phyloP scores from a whole-genome alignment of 1,140 invertebrate species.

The Galendromus occidentalis region DNA sequence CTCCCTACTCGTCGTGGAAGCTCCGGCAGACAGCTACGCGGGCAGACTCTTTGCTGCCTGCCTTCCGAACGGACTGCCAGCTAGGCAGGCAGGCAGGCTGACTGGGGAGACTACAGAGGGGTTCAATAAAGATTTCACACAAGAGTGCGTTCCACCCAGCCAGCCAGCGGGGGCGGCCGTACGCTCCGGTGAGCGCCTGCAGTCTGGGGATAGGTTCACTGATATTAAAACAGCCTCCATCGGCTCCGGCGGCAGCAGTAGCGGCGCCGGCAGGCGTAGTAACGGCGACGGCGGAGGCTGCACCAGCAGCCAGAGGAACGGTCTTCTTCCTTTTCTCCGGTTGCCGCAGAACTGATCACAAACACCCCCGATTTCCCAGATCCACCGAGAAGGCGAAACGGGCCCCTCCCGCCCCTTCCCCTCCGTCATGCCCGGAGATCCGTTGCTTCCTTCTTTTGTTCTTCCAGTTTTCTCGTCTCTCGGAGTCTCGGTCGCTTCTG shows the following conservation, averaged over 20 bases:
- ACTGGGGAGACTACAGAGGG: background rate
- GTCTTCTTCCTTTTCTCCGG: no score
- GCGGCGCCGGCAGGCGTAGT: background rate
- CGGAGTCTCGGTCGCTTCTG: no score
- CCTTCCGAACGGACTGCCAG: no score
- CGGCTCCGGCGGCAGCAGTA: background rate
- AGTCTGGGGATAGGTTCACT: background rate
- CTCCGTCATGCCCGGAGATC: no score
- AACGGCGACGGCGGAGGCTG: background rate
- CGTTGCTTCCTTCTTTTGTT: no score
- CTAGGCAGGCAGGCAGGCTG: background rate
- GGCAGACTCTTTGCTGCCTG: background rate
- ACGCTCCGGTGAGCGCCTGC: background rate
- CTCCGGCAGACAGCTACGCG: background rate
- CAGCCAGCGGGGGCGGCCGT: background rate
- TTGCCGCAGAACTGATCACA: no score
- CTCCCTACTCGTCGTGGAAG: background rate
- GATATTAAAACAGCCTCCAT: slow-evolving; percentile 7
- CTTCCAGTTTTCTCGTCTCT: no score
- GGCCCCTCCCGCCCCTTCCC: no score
- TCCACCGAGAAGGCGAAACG: no score
- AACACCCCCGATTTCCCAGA: no score
- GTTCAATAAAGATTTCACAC: slow-evolving; percentile 12
- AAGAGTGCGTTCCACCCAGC: background rate
- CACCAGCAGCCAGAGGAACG: background rate